Conservation (phyloP, 37 sponge, comb jelly and placozoan genomes). For the Amphimedon queenslandica region DNA sequence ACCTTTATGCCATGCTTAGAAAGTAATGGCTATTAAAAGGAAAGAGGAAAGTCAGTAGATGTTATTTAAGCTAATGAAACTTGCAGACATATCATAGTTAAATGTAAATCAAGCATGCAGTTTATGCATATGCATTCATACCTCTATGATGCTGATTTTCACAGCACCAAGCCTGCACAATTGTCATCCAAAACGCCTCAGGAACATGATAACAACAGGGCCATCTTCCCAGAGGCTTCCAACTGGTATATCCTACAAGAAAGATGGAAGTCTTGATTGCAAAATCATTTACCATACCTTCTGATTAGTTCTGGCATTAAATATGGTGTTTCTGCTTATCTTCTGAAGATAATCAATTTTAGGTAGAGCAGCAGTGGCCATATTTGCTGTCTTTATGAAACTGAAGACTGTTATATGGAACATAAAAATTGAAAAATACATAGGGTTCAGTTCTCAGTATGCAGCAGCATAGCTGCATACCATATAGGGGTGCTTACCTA, state of each 20-base stretch:
- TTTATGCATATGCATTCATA: background rate
- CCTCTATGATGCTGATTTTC: slow-evolving; percentile 34
- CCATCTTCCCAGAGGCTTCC: slow-evolving; percentile 59
- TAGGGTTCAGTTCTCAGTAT: too few species aligned
- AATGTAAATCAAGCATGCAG: too few species aligned
- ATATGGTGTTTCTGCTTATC: background rate
- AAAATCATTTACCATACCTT: background rate
- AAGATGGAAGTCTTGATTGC: background rate
- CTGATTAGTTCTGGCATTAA: background rate
- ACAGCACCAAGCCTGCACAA: slow-evolving; percentile 76
- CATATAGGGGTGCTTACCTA: too few species aligned
- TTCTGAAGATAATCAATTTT: background rate
- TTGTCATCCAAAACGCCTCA: slow-evolving; percentile 87
- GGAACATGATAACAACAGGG: slow-evolving; percentile 58
- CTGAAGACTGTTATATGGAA: background rate
- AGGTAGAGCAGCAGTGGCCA: background rate
- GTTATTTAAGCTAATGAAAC: too few species aligned
- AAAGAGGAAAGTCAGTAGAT: background rate
- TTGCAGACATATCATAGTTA: too few species aligned
- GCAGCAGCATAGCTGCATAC: too few species aligned
- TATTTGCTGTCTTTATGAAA: background rate
- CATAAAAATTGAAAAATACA: background rate
- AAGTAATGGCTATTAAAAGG: slow-evolving; percentile 29
- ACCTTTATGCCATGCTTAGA: slow-evolving; percentile 47
- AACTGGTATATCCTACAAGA: slow-evolving; percentile 30